These are phyloP conservation scores for Brachypodius melanocephalos DNA, from an alignment of 2,113 vertebrate genomes.

Conservation along the genomic window DNA sequence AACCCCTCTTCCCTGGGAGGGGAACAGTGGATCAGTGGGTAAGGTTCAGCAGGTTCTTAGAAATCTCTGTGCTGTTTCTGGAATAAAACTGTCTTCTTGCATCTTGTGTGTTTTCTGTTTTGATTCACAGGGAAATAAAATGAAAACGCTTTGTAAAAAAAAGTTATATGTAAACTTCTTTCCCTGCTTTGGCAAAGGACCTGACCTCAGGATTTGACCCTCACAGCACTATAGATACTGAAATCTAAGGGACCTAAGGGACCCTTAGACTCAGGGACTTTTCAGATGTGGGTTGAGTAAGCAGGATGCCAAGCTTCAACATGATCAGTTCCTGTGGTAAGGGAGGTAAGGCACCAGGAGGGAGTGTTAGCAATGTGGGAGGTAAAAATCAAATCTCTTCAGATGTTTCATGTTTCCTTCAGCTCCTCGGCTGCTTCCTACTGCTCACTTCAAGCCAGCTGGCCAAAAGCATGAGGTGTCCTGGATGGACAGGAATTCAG, in stretches of 20 bases:
- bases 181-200: background rate
- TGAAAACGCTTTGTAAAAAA: background rate
- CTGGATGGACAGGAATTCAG: background rate
- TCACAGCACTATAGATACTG: background rate
- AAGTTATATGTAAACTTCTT: background rate
- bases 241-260: background rate
- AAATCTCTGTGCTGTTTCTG: background rate
- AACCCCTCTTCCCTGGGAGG: background rate
- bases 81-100: background rate
- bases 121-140: background rate
- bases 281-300: background rate
- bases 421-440: background rate
- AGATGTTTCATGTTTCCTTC: background rate
- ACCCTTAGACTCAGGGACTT: no score
- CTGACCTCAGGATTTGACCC: background rate
- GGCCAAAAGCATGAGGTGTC: background rate
- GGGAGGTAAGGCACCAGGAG: background rate
- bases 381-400: background rate
- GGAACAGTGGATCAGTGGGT: background rate
- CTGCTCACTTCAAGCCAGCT: background rate
- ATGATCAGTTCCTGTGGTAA: background rate
- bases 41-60: background rate
- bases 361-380: background rate
- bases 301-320: background rate
- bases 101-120: background rate